Evolutionary conservation across 2,888 invertebrate genomes (phyloP), one percentile per base, ranked within the genome.

Genomic region (Euzophera pinguis): DNA sequence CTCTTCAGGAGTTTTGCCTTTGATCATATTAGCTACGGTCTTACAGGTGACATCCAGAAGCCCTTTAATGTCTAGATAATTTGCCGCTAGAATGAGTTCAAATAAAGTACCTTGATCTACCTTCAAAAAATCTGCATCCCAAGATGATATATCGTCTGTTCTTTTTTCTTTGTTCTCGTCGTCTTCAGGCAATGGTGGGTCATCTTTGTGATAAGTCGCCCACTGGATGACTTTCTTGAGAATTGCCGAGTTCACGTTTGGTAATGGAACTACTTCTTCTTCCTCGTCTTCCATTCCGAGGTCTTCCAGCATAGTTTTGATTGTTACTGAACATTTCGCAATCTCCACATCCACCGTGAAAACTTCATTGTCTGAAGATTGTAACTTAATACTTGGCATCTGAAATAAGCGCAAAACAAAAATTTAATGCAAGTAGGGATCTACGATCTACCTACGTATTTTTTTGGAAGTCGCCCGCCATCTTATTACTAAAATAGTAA

Each of bases 91-190:
- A 70, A 99, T 99, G 39, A 99, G 90, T 88, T 99, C 99, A 79
- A 98, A 99, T 10, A 99, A 89, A 0, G 98, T 99, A 55, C 97
- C 98, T 81, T 99, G 98, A 80, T 99, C 98, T 32, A 99, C 99
- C 92, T 99, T 99, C 7, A 99, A 90, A 75, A 99, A 99, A 81
- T 99, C 99, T 0, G 98, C 97, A 91, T 99, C 99, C 99, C 99
- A 99, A 0, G 98, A 97, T 17, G 97, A 97, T 64, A 99, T 99
- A 75, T 99, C 99, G 78, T 99, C 99, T 0, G 99, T 99, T n/a
- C 99, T 92, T 74, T 99, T 99, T 75, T 98, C 98, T 80, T 97
- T 97, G 81, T 97, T 98, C 78, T 99, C 99, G 73, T 99, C 98
- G 70, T 99, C 99, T 82, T 98, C 98, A 7, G 98, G 96, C 69